Evolutionary conservation across 2,113 vertebrate genomes (phyloP), one percentile per base, ranked within the genome.

Genomic region (Ptilonorhynchus violaceus): DNA sequence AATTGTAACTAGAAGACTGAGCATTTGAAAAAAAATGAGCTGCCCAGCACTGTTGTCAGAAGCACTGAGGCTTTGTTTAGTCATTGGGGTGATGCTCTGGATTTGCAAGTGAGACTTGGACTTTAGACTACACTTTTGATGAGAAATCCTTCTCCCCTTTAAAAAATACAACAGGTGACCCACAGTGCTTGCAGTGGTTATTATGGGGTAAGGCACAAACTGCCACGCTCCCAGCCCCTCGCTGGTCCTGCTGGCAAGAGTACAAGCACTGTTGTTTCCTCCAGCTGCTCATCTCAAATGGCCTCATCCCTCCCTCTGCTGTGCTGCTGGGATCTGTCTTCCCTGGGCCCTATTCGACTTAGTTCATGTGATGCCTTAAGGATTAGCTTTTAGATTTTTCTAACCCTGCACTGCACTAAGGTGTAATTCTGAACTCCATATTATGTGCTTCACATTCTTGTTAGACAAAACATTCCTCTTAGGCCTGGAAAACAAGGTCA

Each of bases 71-170:
- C 55, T 95, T 86, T 59, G 11, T 47, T 85, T 60, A 16, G 7
- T 31, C 1, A 1, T 49, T 0, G 0, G 12, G 39, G 6, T 37
- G 11, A 58, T 3, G 1, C 7, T 63, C 19, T 83, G 41, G 31
- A 69, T 69, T 80, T 89, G 53, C n/a, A 69, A 89, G 20, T 5
- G 24, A 56, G 63, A 47, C 37, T 44, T 56, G 1, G 7, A 85
- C 64, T 73, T 86, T 44, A 52, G 24, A 56, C 10, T 89, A 37
- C 22, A 35, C 28, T 76, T 88, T 52, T 27, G 6, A 58, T 33
- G 42, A 74, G 39, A 88, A 24, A 46, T 16, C 20, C 14, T 68
- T n/a, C 23, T 52, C 2, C 10, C 10, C n/a, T 25, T 39, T 31
- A 70, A n/a, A 72, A 64, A 73, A 15, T 23, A 15, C 5, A 70